These are phyloP conservation scores for Benthosema pterotum DNA, from an alignment of 2,797 vertebrate species.

Conservation along the genomic window DNA sequence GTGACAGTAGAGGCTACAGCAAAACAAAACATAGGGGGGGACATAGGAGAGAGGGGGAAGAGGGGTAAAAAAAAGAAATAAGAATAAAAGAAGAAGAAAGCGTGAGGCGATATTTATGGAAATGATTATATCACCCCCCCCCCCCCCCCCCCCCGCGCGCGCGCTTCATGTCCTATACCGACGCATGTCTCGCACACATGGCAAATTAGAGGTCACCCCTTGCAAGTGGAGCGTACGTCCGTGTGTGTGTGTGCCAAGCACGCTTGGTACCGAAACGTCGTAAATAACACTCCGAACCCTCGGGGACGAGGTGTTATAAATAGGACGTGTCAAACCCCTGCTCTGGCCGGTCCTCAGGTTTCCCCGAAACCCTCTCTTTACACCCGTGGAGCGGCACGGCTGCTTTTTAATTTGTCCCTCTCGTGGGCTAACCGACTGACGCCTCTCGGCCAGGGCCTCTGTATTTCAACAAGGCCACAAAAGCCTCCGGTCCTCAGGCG, in stretches of 20 bases:
- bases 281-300: slow-evolving; percentile 76
- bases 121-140: slow-evolving; percentile 72
- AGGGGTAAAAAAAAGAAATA: slow-evolving; percentile 8
- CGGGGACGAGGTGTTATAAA: slow-evolving; percentile 91
- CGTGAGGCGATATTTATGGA: slow-evolving; percentile 73
- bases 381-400: slow-evolving; percentile 78
- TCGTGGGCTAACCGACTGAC: slow-evolving; percentile 91
- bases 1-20: slow-evolving; percentile 68
- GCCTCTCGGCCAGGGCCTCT: slow-evolving; percentile 88
- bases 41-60: too few species aligned
- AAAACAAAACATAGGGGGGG: slow-evolving; percentile 59
- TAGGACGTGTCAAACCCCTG: slow-evolving; percentile 86
- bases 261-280: slow-evolving; percentile 62
- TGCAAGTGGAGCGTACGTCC: slow-evolving; percentile 60
- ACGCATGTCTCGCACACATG: slow-evolving; percentile 69
- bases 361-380: slow-evolving; percentile 81
- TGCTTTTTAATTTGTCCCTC: slow-evolving; percentile 91
- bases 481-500: slow-evolving; percentile 79
- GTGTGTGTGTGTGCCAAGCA: slow-evolving; percentile 56
- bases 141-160: too few species aligned
- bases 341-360: slow-evolving; percentile 78
- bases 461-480: slow-evolving; percentile 92
- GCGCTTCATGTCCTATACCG: slow-evolving; percentile 58
- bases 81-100: slow-evolving; percentile 39
- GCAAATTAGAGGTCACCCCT: slow-evolving; percentile 78